Evolutionary conservation across 2,113 vertebrate genomes (phyloP), one percentile per base, ranked within the genome.

Genomic region (Girardinichthys multiradiatus): DNA sequence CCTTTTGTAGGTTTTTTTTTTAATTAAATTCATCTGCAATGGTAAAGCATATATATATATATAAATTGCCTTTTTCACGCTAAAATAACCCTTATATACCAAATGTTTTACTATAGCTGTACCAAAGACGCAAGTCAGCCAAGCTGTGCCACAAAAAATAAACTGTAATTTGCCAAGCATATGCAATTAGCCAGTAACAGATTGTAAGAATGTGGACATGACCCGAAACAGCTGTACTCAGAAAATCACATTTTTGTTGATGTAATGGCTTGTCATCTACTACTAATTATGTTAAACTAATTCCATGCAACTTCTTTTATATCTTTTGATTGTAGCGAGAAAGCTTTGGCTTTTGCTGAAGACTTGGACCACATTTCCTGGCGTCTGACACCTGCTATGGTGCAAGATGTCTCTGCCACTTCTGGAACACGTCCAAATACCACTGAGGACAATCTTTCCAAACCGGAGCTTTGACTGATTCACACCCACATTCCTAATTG

Each of bases 331-430:
- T 78, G 63, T 69, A 93, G 91, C 93, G 91, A 75, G 82, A 93
- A 92, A 90, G 92, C 85, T 59, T 88, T 92, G 73, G 86, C 92
- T 15, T 91, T 94, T 45, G 92, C 93, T 71, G 94, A 94, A 73
- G 92, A 94, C 65, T 90, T 86, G 77, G 80, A 91, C 75, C 81
- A 92, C 84, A 86, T 90, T 57, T 74, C 79, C 72, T 75, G 74
- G 80, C 30, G 89, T 77, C 60, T 28, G 27, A 29, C 60, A 17
- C 68, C 86, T 57, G 57, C 65, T n/a, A 3, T 74, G 51, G 82
- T 87, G 86, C 58, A 51, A 48, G 77, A 64, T 51, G n/a, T 89
- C 90, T 90, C 91, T 78, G 72, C 78, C 19, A 68, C 72, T 77
- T 30, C 86, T 72, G 74, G n/a, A 82, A 28, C 62, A 15, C 57